These are phyloP conservation scores for Lithophane ornitopus DNA, from an alignment of 2,888 invertebrate species.

Conservation along the genomic window DNA sequence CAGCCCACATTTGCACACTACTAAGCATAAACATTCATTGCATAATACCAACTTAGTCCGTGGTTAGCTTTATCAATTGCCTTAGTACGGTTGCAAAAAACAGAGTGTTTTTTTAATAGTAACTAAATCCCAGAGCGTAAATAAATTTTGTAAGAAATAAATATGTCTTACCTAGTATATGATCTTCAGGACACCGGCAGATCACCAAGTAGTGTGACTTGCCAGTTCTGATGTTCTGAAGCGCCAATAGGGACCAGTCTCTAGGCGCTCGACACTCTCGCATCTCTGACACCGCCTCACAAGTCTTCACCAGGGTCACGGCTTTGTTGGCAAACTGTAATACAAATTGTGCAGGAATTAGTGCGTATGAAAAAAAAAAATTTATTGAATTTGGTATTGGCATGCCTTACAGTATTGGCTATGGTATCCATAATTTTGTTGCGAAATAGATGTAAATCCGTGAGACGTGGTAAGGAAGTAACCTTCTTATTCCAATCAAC, in stretches of 20 bases:
- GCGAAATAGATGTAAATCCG: neutral
- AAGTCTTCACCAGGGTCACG: conserved; percentile 97
- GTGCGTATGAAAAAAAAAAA: neutral
- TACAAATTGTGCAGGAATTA: conserved; percentile 37
- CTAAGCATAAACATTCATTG: neutral
- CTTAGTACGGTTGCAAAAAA: neutral
- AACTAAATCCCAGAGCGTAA: neutral
- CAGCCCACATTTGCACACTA: neutral
- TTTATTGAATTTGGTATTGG: neutral
- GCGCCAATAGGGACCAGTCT: conserved; percentile 97
- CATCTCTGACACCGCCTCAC: conserved; percentile 98
- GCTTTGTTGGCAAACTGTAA: conserved; percentile 92
- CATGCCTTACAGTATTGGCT: neutral
- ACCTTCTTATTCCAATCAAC: neutral
- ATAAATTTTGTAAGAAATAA: neutral
- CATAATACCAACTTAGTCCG: neutral
- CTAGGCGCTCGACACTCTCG: conserved; percentile 96
- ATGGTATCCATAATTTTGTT: neutral
- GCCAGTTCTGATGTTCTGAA: conserved; percentile 97
- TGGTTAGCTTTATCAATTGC: conserved; percentile 16
- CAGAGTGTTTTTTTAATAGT: neutral
- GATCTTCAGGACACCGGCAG: conserved; percentile 96
- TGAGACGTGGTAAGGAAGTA: neutral
- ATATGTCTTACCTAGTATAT: conserved; percentile 93
- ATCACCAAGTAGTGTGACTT: conserved; percentile 98